Evolutionary conservation across 2,888 invertebrate genomes (phyloP), one percentile per base, ranked within the genome.

Genomic region (Athetis lepigone): DNA sequence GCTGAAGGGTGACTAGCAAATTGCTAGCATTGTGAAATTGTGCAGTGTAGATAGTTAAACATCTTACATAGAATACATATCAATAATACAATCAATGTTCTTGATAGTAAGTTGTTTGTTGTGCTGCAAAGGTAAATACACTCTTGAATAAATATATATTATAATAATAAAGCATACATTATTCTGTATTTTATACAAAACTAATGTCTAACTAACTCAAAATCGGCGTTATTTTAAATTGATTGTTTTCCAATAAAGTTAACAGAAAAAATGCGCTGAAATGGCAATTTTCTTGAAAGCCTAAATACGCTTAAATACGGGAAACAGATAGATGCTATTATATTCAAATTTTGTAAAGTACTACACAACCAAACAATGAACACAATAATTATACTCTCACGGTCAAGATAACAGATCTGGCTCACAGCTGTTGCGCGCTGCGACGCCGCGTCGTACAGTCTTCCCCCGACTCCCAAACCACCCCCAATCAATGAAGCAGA

Each of bases 351-450:
- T 58, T 70, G 57, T 77, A 74, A 71, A 77, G 36, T 74, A 81
- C 74, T 80, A 83, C 70, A 77, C 54, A 81, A 78, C 71, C 84
- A 81, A 85, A 85, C 79, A 85, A 84, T 81, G 82, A 85, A 82
- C 80, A 85, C 81, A 86, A 85, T 88, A 86, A 89, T 85, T 82
- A 82, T 88, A 84, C 78, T 92, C 94, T 94, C 94, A 95, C 94
- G 92, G 92, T 93, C 89, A 93, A 92, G 90, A 90, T 91, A 91
- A 90, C 80, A 86, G 89, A 90, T 88, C 88, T 88, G 88, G 88
- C 84, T 86, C 89, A 89, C 93, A 93, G 93, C 91, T 92, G 93
- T 90, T 92, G 92, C 89, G 88, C 86, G 88, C 79, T 83, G 88
- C 85, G 88, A 87, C 88, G 89, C 84, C 84, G 87, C 88, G 81